Evolutionary conservation across 2,113 vertebrate genomes (phyloP).

Genomic region (Corapipo altera): DNA sequence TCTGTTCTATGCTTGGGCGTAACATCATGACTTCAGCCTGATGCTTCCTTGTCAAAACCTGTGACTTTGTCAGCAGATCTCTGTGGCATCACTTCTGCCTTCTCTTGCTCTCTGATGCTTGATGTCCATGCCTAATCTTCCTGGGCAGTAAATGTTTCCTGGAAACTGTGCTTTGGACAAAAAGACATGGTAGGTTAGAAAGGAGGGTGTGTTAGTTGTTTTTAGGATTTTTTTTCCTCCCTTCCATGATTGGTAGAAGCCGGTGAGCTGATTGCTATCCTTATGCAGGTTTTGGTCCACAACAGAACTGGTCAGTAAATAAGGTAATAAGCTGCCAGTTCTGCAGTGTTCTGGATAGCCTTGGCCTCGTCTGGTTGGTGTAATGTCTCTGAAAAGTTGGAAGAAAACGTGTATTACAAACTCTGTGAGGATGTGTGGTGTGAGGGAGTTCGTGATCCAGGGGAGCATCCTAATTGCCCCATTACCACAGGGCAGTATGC

Average conservation of each 20-base stretch:
- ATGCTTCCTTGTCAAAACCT: not conserved
- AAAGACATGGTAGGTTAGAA: not conserved
- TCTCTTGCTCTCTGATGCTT: not conserved
- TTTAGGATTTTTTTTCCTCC: not conserved
- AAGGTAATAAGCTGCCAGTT: not conserved
- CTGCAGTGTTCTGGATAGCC: not conserved
- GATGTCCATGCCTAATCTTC: not conserved
- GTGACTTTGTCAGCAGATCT: not conserved
- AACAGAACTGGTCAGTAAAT: not conserved
- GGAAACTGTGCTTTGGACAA: not conserved
- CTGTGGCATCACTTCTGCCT: not conserved
- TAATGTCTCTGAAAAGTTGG: not conserved
- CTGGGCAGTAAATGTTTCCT: not conserved
- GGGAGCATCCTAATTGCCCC: fast-evolving
- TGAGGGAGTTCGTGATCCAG: not conserved
- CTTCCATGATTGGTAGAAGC: not conserved
- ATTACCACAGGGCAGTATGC: not conserved
- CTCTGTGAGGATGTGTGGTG: not conserved
- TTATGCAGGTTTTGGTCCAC: not conserved
- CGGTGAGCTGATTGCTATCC: not conserved
- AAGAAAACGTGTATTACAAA: not conserved
- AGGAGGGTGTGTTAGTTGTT: not conserved
- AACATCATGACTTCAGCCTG: not conserved
- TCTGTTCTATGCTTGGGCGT: not conserved
- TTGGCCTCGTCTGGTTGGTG: not conserved